These are phyloP conservation scores for Ictalurus punctatus DNA, from an alignment of 2,113 vertebrate species.

Conservation along the genomic window DNA sequence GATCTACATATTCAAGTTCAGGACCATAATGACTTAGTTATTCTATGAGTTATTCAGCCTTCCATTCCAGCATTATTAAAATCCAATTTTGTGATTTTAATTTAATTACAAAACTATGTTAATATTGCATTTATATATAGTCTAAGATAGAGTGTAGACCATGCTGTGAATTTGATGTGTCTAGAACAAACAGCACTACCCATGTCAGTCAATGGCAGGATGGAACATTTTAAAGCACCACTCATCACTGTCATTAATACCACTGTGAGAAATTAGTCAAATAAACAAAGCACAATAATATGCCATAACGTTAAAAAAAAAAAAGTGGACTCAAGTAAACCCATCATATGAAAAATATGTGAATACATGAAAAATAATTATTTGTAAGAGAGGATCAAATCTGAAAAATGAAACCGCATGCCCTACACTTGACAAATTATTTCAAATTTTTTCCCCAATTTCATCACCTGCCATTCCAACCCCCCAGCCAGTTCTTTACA, in stretches of 20 bases:
- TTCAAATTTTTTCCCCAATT: not conserved
- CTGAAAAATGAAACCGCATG: not conserved
- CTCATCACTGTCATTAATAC: slow-evolving; percentile 67
- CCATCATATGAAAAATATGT: not conserved
- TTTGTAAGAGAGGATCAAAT: not conserved
- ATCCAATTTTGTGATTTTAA: not conserved
- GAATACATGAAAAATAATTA: not conserved
- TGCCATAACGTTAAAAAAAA: not conserved
- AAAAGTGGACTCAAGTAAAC: not conserved
- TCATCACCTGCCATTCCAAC: not conserved
- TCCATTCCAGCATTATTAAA: not conserved
- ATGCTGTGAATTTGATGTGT: slow-evolving; percentile 23
- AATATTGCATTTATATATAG: not conserved
- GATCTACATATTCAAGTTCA: not conserved
- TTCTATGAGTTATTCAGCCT: not conserved
- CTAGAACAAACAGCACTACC: slow-evolving; percentile 22
- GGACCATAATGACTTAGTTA: not conserved
- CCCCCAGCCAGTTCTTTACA: not conserved
- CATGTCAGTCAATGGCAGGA: slow-evolving; percentile 50
- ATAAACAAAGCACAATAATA: slow-evolving; percentile 56
- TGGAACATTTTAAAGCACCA: slow-evolving; percentile 63
- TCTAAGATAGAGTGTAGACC: not conserved
- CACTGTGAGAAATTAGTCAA: slow-evolving; percentile 65
- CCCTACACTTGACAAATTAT: not conserved
- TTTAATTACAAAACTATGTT: not conserved